A percentile compares a stretch with the other conserved stretches of the same genome.
Conservation (phyloP, 2,888 invertebrate species). For the Hypercompe scribonia region DNA sequence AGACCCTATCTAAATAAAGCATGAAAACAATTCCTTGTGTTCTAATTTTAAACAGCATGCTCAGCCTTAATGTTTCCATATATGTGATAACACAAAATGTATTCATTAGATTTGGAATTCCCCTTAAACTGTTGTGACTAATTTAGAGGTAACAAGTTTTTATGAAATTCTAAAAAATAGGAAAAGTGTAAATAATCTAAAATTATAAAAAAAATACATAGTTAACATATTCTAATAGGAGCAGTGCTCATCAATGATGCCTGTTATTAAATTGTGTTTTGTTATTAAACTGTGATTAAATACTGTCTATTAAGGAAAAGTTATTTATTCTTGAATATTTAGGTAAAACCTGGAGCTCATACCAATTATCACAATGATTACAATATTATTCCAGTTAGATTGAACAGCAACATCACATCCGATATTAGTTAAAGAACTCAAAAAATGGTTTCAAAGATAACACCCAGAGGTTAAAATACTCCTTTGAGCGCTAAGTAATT, state of each 20-base stretch:
- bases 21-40: neutral
- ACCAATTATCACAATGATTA: neutral
- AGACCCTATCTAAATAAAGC: too few species aligned
- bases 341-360: neutral
- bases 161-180: neutral
- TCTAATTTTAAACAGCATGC: neutral
- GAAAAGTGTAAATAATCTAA: neutral
- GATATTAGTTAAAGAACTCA: conserved; percentile 27
- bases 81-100: neutral
- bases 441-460: conserved; percentile 28
- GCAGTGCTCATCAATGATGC: neutral
- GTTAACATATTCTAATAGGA: neutral
- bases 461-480: conserved; percentile 21
- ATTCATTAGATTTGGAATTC: too few species aligned
- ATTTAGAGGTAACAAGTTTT: neutral
- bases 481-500: conserved; percentile 38
- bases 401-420: neutral
- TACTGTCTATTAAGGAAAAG: neutral
- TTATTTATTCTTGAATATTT: neutral
- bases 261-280: neutral
- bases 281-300: too few species aligned
- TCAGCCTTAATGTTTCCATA: neutral
- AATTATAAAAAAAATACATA: neutral
- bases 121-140: neutral
- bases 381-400: neutral